phyloP scores from a whole-genome alignment of 2,797 vertebrate genomes.

The Thamnophis elegans region DNA sequence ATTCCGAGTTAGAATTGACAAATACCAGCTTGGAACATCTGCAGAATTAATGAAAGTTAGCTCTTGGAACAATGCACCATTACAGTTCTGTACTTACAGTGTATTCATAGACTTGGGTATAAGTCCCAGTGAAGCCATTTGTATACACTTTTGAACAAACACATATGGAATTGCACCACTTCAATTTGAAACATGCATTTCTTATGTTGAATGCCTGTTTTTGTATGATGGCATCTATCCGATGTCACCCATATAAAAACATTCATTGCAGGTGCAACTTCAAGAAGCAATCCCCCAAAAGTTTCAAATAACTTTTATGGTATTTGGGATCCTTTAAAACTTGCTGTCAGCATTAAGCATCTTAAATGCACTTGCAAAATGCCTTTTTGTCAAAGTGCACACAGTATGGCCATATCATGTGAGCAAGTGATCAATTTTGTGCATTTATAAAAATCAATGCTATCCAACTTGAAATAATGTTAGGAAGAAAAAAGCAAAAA shows the following conservation, averaged over 20 bases:
- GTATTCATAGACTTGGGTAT: not conserved
- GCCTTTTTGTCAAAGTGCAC: not conserved
- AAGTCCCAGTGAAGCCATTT: not conserved
- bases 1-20: not conserved
- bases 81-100: not conserved
- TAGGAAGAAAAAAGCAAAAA: not conserved
- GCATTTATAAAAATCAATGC: not conserved
- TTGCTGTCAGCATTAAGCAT: not conserved
- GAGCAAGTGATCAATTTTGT: not conserved
- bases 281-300: no score
- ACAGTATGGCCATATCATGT: not conserved
- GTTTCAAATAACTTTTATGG: not conserved
- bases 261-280: not conserved
- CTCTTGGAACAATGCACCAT: not conserved
- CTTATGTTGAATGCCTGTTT: not conserved
- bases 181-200: not conserved
- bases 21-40: not conserved
- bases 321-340: not conserved
- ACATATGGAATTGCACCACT: not conserved
- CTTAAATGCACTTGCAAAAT: not conserved
- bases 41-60: not conserved
- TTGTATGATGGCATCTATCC: not conserved
- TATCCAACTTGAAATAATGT: not conserved
- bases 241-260: not conserved
- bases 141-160: not conserved